Evolutionary conservation across 2,888 invertebrate genomes (phyloP).

Genomic region (Lasioglossum lativentre): DNA sequence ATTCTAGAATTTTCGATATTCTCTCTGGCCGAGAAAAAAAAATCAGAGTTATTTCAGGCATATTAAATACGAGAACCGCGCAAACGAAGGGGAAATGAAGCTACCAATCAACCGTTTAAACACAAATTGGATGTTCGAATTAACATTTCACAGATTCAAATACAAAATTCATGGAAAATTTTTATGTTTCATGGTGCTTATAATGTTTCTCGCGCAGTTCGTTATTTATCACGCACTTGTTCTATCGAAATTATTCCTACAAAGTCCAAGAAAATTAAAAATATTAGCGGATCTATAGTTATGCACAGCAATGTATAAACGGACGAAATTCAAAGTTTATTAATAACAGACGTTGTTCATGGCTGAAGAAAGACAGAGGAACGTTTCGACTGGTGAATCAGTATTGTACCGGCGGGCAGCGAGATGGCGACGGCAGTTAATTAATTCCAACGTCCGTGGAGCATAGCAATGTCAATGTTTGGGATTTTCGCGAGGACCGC

Average conservation of each 20-base stretch:
- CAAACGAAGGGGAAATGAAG: background rate
- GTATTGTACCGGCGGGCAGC: background rate
- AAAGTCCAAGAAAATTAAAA: background rate
- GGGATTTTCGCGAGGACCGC: background rate
- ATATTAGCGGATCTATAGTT: background rate
- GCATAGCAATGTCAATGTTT: background rate
- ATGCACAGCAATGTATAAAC: background rate
- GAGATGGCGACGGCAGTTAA: background rate
- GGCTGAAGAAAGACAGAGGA: conserved; percentile 2
- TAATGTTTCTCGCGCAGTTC: background rate
- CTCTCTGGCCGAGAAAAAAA: background rate
- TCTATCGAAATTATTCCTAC: background rate
- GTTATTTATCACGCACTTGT: background rate
- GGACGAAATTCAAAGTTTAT: background rate
- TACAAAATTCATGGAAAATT: background rate
- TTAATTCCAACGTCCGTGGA: background rate
- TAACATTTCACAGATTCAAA: background rate
- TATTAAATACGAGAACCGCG: background rate
- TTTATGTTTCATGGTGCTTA: too few species aligned
- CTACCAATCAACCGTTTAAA: background rate
- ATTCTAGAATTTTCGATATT: background rate
- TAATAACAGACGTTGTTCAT: background rate
- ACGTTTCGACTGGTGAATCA: background rate
- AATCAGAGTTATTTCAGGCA: background rate
- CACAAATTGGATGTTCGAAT: background rate